These are phyloP conservation scores for Miniopterus natalensis DNA, from an alignment of 2,113 vertebrate genomes.

Conservation along the genomic window DNA sequence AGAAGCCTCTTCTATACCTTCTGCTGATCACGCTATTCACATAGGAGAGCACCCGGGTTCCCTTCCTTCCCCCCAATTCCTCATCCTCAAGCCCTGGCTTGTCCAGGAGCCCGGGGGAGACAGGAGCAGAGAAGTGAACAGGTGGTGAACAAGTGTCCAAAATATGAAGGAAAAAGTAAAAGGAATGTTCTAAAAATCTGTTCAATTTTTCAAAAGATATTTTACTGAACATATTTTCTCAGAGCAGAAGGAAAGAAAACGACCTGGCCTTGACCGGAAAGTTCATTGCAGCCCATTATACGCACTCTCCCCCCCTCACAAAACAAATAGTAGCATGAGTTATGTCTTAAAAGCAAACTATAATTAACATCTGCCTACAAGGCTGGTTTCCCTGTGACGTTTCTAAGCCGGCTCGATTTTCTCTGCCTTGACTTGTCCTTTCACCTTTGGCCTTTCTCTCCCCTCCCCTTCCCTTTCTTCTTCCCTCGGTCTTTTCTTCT, in stretches of 20 bases:
- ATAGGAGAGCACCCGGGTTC: background rate
- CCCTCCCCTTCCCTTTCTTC: background rate
- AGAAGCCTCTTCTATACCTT: conserved; percentile 42
- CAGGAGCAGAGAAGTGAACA: background rate
- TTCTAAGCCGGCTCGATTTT: conserved; percentile 27
- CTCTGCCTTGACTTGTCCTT: conserved; percentile 67
- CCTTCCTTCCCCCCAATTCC: conserved; percentile 57
- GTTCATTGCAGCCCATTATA: background rate
- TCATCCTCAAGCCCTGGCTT: conserved; percentile 65
- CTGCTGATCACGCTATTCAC: conserved; percentile 57
- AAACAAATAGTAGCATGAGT: conserved; percentile 67
- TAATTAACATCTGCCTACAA: conserved; percentile 67
- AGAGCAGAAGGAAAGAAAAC: background rate
- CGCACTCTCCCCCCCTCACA: background rate
- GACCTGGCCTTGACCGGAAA: background rate
- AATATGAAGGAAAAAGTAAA: background rate
- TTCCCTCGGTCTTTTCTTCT: background rate
- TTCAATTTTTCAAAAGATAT: background rate
- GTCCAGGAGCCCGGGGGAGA: background rate
- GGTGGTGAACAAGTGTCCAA: background rate
- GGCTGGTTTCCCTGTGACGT: conserved; percentile 67
- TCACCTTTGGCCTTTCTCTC: background rate
- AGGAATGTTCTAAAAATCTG: background rate
- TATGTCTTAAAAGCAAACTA: conserved; percentile 65
- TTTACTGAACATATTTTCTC: conserved; percentile 15